phyloP scores from a whole-genome alignment of 2,113 vertebrate species.

The Eclectus roratus region DNA sequence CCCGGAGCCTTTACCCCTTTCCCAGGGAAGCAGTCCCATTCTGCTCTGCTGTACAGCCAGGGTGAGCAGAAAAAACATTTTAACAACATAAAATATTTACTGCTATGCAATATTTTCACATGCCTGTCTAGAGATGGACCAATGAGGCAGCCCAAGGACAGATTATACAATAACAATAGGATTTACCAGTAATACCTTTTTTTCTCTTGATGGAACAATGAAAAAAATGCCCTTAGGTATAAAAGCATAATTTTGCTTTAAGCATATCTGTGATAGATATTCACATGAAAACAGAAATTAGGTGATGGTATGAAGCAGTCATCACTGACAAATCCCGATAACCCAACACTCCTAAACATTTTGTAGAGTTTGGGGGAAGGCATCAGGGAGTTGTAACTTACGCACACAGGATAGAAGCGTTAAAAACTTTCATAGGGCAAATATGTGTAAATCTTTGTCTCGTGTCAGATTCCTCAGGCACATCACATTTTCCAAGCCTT shows the following conservation, averaged over 20 bases:
- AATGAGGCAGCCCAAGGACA: neutral
- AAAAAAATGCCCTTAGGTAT: neutral
- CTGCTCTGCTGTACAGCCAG: neutral
- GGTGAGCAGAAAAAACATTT: neutral
- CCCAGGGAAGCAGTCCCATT: neutral
- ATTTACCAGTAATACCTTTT: neutral
- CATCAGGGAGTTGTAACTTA: neutral
- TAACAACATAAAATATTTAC: neutral
- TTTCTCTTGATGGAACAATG: neutral
- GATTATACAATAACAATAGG: neutral
- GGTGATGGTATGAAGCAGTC: neutral
- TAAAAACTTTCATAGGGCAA: neutral
- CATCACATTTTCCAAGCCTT: neutral
- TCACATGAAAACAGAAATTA: neutral
- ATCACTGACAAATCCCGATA: neutral
- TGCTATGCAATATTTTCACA: neutral
- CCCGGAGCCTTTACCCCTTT: neutral
- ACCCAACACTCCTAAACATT: neutral
- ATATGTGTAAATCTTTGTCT: neutral
- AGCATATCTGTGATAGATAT: neutral
- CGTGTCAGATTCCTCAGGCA: neutral
- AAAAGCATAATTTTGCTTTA: neutral
- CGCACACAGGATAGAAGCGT: neutral
- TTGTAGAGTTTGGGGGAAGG: neutral
- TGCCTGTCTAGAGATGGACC: neutral